Evolutionary conservation across 2,797 vertebrate species (phyloP), one percentile per base, ranked within the genome.

Genomic region (Spheniscus humboldti): DNA sequence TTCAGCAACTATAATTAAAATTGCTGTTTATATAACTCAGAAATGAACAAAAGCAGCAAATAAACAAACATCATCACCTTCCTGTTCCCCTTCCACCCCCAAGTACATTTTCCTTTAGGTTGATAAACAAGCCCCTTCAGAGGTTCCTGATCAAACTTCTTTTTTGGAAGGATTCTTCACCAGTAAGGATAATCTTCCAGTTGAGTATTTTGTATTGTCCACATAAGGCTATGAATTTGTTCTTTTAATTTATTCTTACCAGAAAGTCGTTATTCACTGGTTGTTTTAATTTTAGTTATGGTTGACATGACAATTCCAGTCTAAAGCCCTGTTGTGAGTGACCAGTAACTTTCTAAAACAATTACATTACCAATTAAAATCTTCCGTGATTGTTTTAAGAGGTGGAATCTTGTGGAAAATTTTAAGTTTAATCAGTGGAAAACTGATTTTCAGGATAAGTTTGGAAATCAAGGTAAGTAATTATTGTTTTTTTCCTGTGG

Each of bases 301-400:
- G 30, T 31, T 76, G 68, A 35, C 25, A 37, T 41, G 24, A 75
- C 13, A 28, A 9, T 75, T 94, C 63, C 55, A 59, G n/a, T 81
- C 47, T 62, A 85, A 89, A 75, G 30, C 24, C 19, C n/a, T 89
- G 10, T 48, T 90, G 6, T 90, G 73, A 78, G 57, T 73, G 28
- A 48, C 33, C 53, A 60, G 64, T 77, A 83, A 84, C 72, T 96
- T 96, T 80, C 69, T 72, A 68, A 94, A 94, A 74, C 84, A 94
- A 79, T 60, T 67, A 73, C 9, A 62, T 83, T 85, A 45, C 66
- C 31, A 59, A 22, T 92, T 39, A 83, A 67, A 93, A 86, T 82
- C 50, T 63, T 88, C 76, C 27, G 11, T 60, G 20, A 22, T 28
- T 94, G 43, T 87, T 81, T 80, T 76, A 76, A 94, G 35, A 95